Evolutionary conservation across 2,113 vertebrate genomes (phyloP), one percentile per base, ranked within the genome.

Genomic region (Pelecanus crispus): DNA sequence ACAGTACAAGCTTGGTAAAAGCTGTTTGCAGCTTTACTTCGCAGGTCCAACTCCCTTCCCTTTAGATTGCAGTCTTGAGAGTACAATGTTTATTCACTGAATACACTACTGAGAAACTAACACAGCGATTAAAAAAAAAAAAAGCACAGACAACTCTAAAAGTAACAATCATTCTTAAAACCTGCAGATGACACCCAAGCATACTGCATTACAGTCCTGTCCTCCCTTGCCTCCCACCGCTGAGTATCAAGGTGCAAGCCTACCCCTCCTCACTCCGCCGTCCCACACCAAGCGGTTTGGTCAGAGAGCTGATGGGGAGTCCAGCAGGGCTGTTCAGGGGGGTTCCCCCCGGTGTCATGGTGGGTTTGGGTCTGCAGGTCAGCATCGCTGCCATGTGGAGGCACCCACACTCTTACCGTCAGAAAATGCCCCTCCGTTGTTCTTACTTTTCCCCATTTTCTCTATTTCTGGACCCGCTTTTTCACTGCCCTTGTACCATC

Each of bases 261-360:
- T 18, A 21, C 25, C 15, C 25, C 38, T 49, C 56, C 17, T 59
- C 53, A 16, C 29, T 45, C 34, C 28, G 16, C 13, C 7, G 20
- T 61, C 67, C 45, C 61, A 47, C 67, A 10, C 59, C 53, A 47
- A 40, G 29, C 40, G 4, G 0, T 61, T 40, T 40, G 59, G 34
- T 52, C 44, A 53, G 28, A 32, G 13, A n/a, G 52, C 7, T 10
- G 28, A 40, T 13, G 17, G 31, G 13, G 28, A 66, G 16, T 45
- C 52, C 59, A 38, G 32, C 38, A 72, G 34, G 66, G 34, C 38
- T 61, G 29, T 38, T 47, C 55, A 40, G 52, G 11, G 40, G 31
- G 24, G 19, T 8, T 68, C 18, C 18, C 10, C 38, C 4, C 2
- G 0, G 24, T 42, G 24, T 49, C n/a, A 47, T 31, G 16, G 11